A percentile compares a stretch with the other conserved stretches of the same genome.
Conservation (phyloP, 2,888 invertebrate species). For the Hirtodrosophila duncani region DNA sequence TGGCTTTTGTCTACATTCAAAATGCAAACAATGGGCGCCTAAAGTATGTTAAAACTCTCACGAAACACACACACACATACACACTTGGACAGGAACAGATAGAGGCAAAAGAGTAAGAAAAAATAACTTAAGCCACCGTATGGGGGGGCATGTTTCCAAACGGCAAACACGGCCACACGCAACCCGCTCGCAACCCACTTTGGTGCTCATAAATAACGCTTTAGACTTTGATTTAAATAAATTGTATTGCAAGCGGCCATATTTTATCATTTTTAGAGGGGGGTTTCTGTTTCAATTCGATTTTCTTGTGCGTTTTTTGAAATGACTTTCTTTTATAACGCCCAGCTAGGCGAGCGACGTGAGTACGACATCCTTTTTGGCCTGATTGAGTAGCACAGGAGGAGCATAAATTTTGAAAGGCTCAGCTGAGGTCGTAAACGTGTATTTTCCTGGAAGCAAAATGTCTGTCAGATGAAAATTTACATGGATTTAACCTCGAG, state of each 20-base stretch:
- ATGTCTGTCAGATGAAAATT: slow-evolving; percentile 1
- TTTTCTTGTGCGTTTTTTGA: slow-evolving; percentile 35
- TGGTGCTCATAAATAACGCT: slow-evolving; percentile 73
- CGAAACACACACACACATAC: neutral
- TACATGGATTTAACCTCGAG: slow-evolving; percentile 25
- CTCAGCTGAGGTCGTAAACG: slow-evolving; percentile 29
- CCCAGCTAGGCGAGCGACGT: neutral
- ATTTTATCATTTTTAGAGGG: slow-evolving; percentile 68
- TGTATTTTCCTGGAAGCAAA: slow-evolving; percentile 6
- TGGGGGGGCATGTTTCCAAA: too few species aligned
- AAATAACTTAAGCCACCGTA: slow-evolving; percentile 14
- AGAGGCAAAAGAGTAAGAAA: slow-evolving; percentile 9
- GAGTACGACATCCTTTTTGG: slow-evolving; percentile 19
- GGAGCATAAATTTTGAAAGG: slow-evolving; percentile 46
- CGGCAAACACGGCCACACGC: slow-evolving; percentile 5
- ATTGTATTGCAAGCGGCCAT: slow-evolving; percentile 73
- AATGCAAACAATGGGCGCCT: slow-evolving; percentile 62
- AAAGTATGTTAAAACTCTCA: slow-evolving; percentile 39
- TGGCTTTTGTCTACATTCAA: slow-evolving; percentile 66
- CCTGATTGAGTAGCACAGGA: slow-evolving; percentile 52
- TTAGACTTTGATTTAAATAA: slow-evolving; percentile 77
- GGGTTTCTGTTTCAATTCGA: slow-evolving; percentile 48
- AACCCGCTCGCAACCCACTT: slow-evolving; percentile 35
- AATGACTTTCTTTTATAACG: slow-evolving; percentile 18
- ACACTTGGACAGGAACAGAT: slow-evolving; percentile 27